Base-by-base conservation (phyloP, 2,888 invertebrate genomes). In the Dusona sp. region DNA sequence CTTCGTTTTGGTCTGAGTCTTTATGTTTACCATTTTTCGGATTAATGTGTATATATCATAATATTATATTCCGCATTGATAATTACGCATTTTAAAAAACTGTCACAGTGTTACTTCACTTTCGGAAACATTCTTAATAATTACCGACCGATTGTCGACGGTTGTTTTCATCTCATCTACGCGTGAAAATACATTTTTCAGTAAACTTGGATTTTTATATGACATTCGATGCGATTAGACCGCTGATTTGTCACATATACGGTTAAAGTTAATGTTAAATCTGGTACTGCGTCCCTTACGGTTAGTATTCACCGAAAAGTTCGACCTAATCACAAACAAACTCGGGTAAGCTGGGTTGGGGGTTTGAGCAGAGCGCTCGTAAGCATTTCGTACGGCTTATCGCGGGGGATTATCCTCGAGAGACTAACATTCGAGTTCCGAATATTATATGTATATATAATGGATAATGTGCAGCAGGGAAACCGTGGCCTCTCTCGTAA, bases 381-480 rank as follows among this genome's bases (percentile, higher is more conserved):
- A 65, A 78, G 84, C 85, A 80, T 88, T 84, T 85, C 83, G 86
- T 84, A 73, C 80, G 81, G 87, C 86, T 88, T 88, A 87, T 88
- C 88, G 87, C 84, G 61, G 83, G 64, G 88, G 87, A 88, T 88
- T 86, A 88, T 75, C 82, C 88, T 87, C 84, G 68, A 86, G 87
- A 83, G 86, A 87, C 80, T 85, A 67, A 61, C 82, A 85, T 85
- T 68, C 68, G 68, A 75, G 79, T 83, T 75, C 38, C 72, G 45
- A 83, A 79, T 77, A 78, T 68, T 70, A 70, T 70, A 61, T 51
- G 29, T 79, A 72, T 79, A 83, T 74, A 79, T 85, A 85, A 81
- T 85, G 73, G 81, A 75, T 85, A 75, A 83, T 81, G 82, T 70
- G 79, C 22, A 72, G 42, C 72, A 54, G 79, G 68, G 25, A 36